Conservation (phyloP, 2,797 vertebrate genomes). For the Poeciliopsis paucimaculata region DNA sequence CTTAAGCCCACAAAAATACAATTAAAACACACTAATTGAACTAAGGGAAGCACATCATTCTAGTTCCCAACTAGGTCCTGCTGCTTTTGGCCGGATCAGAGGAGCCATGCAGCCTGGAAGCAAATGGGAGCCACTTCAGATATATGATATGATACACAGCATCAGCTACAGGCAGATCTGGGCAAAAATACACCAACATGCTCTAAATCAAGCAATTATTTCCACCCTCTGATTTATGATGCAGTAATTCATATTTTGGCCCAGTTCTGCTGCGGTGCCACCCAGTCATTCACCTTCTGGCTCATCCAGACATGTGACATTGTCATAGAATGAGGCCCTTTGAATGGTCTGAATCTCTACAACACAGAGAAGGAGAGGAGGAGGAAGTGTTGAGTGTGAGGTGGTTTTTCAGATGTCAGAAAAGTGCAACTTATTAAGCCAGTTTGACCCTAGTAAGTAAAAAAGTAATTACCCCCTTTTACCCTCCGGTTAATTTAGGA, state of each 20-base stretch:
- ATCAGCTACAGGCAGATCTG: conserved; percentile 68
- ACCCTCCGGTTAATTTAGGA: neutral
- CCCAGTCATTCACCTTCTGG: conserved; percentile 92
- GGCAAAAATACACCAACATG: conserved; percentile 66
- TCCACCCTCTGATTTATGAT: conserved; percentile 16
- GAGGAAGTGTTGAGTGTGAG: conserved; percentile 22
- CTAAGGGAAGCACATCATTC: conserved; percentile 43
- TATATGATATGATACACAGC: conserved; percentile 59
- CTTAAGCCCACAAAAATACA: conserved; percentile 19
- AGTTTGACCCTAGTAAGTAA: neutral
- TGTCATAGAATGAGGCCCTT: conserved; percentile 99
- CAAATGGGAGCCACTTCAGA: conserved; percentile 78
- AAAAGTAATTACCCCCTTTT: neutral
- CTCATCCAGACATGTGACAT: conserved; percentile 96
- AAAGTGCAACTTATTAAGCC: conserved; percentile 6
- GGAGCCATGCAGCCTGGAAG: conserved; percentile 89
- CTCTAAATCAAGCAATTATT: neutral
- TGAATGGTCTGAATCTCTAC: conserved; percentile 98
- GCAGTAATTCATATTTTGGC: conserved; percentile 63
- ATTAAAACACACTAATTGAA: conserved; percentile 12
- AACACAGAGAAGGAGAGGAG: conserved; percentile 66
- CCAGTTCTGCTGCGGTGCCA: conserved; percentile 73
- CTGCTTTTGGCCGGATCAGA: conserved; percentile 58
- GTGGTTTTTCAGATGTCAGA: conserved; percentile 24
- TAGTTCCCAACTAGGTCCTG: conserved; percentile 43